These are phyloP conservation scores for Rhaphigaster nebulosa DNA, from an alignment of 2,888 invertebrate species.

Conservation along the genomic window DNA sequence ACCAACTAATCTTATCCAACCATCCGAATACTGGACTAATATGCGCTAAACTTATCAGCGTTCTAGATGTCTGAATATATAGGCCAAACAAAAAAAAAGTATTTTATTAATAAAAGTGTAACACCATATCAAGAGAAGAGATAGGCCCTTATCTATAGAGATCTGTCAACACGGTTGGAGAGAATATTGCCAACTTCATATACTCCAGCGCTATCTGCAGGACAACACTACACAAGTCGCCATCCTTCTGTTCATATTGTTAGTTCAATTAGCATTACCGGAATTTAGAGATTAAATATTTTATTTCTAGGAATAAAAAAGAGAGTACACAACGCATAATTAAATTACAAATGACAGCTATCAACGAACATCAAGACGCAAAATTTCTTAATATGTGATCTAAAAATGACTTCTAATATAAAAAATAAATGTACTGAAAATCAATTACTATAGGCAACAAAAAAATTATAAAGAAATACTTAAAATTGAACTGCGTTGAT, in stretches of 20 bases:
- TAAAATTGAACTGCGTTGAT: too few species aligned
- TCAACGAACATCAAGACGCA: too few species aligned
- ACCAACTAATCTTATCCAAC: too few species aligned
- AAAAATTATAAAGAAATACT: too few species aligned
- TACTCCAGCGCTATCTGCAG: not conserved
- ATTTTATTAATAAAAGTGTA: not conserved
- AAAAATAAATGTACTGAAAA: too few species aligned
- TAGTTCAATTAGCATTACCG: not conserved
- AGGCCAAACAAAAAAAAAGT: not conserved
- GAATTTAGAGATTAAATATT: not conserved
- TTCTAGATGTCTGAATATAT: not conserved
- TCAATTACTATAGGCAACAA: too few species aligned
- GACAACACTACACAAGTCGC: not conserved
- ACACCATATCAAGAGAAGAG: not conserved
- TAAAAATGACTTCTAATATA: too few species aligned
- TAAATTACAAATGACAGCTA: too few species aligned
- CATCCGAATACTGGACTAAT: too few species aligned
- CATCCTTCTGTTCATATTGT: not conserved
- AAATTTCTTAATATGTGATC: too few species aligned
- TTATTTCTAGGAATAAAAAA: not conserved
- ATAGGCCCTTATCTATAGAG: not conserved
- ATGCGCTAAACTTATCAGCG: too few species aligned
- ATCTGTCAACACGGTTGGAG: not conserved
- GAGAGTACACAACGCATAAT: not conserved
- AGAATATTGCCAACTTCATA: conserved; percentile 4